phyloP scores from a whole-genome alignment of 2,888 invertebrate genomes.

The Cephus spinipes region DNA sequence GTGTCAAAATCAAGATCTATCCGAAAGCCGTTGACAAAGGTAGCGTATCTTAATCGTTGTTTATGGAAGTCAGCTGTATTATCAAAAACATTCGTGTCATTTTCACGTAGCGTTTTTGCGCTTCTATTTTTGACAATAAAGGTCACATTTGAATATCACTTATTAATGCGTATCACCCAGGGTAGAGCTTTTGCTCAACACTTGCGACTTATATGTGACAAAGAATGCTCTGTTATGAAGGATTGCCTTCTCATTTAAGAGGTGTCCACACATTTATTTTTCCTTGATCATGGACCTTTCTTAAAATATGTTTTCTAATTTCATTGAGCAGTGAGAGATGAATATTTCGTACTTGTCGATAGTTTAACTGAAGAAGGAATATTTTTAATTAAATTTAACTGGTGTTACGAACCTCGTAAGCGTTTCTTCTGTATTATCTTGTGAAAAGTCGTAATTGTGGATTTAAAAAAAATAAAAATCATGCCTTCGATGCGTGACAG shows the following conservation, averaged over 20 bases:
- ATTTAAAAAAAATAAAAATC: not conserved
- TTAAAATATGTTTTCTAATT: not conserved
- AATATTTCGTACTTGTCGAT: not conserved
- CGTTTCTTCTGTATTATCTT: not conserved
- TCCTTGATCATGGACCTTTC: not conserved
- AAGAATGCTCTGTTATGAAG: conserved; percentile 2
- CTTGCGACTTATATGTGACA: conserved; percentile 1
- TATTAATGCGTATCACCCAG: not conserved
- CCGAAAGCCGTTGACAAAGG: conserved; percentile 48
- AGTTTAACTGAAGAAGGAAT: not conserved
- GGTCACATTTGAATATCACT: conserved; percentile 14
- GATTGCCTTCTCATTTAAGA: not conserved
- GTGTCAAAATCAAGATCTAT: conserved; percentile 32
- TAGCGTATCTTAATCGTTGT: conserved; percentile 52
- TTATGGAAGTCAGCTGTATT: conserved; percentile 64
- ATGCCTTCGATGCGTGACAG: not conserved
- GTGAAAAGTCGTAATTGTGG: not conserved
- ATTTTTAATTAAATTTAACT: not conserved
- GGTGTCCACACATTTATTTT: not conserved
- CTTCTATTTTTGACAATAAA: conserved; percentile 44
- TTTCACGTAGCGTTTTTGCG: conserved; percentile 18
- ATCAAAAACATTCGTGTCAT: conserved; percentile 45
- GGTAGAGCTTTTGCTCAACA: not conserved
- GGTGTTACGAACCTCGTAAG: not conserved
- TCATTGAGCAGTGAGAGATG: not conserved